Evolutionary conservation across 2,888 invertebrate genomes (phyloP).

Genomic region (Drosophila hamatofila): DNA sequence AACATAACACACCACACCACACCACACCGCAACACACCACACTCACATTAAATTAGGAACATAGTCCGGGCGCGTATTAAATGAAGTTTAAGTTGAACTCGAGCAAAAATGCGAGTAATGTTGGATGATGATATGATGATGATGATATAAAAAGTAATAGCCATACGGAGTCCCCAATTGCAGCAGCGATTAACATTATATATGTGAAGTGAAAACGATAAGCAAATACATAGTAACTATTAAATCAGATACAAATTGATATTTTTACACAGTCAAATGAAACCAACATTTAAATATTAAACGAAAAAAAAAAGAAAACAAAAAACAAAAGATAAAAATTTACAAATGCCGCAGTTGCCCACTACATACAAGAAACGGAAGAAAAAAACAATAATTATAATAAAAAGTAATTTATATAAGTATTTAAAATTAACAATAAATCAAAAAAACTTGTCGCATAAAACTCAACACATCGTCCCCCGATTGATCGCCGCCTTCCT

Average conservation of each 20-base stretch:
- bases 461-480: constrained; percentile 46
- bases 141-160: constrained; percentile 42
- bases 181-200: constrained; percentile 39
- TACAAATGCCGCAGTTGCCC: constrained; percentile 82
- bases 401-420: constrained; percentile 78
- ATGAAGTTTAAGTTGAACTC: constrained; percentile 27
- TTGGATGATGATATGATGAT: constrained; percentile 20
- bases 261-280: constrained; percentile 74
- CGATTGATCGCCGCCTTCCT: constrained; percentile 20
- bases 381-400: constrained; percentile 78
- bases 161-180: constrained; percentile 56
- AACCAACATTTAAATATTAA: constrained; percentile 71
- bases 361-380: constrained; percentile 65
- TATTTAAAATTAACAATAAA: constrained; percentile 79
- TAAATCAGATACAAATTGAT: constrained; percentile 58
- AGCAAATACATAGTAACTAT: constrained; percentile 22
- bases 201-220: constrained; percentile 44
- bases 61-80: constrained; percentile 48
- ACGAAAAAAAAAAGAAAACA: constrained; percentile 5
- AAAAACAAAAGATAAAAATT: constrained; percentile 51
- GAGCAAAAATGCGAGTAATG: constrained; percentile 33
- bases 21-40: constrained; percentile 13
- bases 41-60: constrained; percentile 36
- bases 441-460: constrained; percentile 73
- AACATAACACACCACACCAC: constrained; percentile 23